phyloP scores from a whole-genome alignment of 2,888 invertebrate genomes.

The Cryptocephalus primarius region DNA sequence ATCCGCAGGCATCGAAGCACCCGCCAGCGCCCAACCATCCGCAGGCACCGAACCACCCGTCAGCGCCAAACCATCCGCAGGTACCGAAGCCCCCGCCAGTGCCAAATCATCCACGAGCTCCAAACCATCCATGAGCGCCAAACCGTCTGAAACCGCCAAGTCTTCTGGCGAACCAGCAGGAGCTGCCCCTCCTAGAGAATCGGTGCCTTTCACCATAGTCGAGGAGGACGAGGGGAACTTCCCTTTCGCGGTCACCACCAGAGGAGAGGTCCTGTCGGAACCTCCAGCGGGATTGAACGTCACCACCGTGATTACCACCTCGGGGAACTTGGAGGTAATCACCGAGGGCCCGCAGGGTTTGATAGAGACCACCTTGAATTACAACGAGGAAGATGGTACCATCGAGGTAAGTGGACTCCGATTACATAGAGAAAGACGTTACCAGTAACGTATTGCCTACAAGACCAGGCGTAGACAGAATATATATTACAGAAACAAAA shows the following conservation, averaged over 20 bases:
- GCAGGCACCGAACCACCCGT: too few relatives aligned
- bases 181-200: background rate
- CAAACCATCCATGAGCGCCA: too few relatives aligned
- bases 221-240: constrained; percentile 10
- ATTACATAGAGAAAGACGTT: background rate
- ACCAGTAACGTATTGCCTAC: too few relatives aligned
- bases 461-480: too few relatives aligned
- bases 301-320: constrained; percentile 29
- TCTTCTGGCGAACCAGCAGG: background rate
- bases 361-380: constrained; percentile 30
- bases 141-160: too few relatives aligned
- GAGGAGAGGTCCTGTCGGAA: constrained; percentile 19
- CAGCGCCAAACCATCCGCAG: too few relatives aligned
- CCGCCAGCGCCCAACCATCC: too few relatives aligned
- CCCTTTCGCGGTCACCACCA: constrained; percentile 19
- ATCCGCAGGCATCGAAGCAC: too few relatives aligned
- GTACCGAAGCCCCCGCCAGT: too few relatives aligned
- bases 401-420: constrained; percentile 30
- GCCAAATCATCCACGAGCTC: too few relatives aligned
- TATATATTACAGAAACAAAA: constrained; percentile 1
- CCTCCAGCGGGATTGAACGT: constrained; percentile 25
- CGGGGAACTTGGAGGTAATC: constrained; percentile 31
- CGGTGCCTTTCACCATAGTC: constrained; percentile 3
- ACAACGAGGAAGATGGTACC: constrained; percentile 27
- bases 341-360: constrained; percentile 33